Base-by-base conservation (phyloP, 2,888 invertebrate genomes). In the Drosophila aldrichi region DNA sequence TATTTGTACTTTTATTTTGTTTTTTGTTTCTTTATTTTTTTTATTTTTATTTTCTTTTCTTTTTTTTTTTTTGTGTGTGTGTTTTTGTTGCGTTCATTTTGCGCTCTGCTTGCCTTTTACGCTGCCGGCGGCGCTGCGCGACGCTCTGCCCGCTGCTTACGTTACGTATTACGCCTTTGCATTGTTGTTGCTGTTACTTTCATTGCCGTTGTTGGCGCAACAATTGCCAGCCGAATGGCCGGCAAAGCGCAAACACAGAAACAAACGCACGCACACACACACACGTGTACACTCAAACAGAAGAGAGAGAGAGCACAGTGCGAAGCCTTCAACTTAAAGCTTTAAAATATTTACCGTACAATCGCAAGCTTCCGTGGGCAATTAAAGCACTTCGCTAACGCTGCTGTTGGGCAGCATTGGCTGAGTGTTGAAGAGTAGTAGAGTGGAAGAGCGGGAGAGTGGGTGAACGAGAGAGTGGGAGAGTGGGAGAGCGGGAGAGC, bases 211-310 rank as follows among this genome's bases (percentile, higher is more conserved):
- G 74, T 60, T 68, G 66, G 70, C 68, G 85, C 87, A 79, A 79
- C 81, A 85, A 81, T 76, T 73, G 86, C 76, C 81, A 61, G 67
- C 38, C 64, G 67, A 74, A 69, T 66, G 65, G 69, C 60, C 78
- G 60, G 40, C 52, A 57, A 56, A 48, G 55, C 51, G n/a, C 38
- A 54, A 34, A 52, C 52, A 38, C 38, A 38, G 22, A 38, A 52
- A 22, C 22, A 46, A 61, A 49, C 54, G 55, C 49, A 58, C 48
- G 36, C 44, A 36, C n/a, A 46, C 22, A 8, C 41, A 20, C 9
- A 14, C 8, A 51, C 41, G 46, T 25, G 25, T 7, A 40, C 58
- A 46, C 22, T 16, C 22, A 44, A 25, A 9, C 22, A 46, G 25
- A 25, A 5, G 55, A 64, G 36, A 5, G 55, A 64, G 36, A 58